Evolutionary conservation across 2,113 vertebrate species (phyloP).

Genomic region (Emydura subglobosa): DNA sequence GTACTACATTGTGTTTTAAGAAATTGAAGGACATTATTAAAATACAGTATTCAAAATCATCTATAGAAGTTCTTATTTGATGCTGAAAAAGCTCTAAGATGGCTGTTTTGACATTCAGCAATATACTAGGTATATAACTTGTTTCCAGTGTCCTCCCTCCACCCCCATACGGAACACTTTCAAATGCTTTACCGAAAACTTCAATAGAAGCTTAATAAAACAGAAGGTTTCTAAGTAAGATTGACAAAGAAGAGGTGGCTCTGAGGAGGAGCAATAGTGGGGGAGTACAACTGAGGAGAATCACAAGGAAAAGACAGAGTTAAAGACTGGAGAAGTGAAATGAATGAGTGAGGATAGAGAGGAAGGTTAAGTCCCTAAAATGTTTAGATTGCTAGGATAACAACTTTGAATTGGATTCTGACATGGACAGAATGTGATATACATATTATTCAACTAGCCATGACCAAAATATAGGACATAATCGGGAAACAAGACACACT

Average conservation of each 20-base stretch:
- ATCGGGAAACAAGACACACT: neutral
- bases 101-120: neutral
- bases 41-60: neutral
- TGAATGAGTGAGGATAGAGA: neutral
- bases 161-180: neutral
- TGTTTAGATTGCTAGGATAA: neutral
- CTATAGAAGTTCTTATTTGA: neutral
- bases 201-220: neutral
- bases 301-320: neutral
- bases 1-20: neutral
- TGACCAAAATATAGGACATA: neutral
- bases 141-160: neutral
- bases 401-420: neutral
- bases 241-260: neutral
- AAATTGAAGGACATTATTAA: neutral
- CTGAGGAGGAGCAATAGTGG: neutral
- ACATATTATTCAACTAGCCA: accelerated
- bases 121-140: neutral
- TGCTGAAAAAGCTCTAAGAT: neutral
- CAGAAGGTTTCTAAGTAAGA: neutral
- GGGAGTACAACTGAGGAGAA: neutral
- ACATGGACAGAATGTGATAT: neutral
- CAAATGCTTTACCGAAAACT: neutral
- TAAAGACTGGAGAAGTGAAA: accelerated
- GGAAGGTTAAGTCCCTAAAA: neutral